Base-by-base conservation (phyloP, 2,888 invertebrate genomes). In the Lasius platythorax region DNA sequence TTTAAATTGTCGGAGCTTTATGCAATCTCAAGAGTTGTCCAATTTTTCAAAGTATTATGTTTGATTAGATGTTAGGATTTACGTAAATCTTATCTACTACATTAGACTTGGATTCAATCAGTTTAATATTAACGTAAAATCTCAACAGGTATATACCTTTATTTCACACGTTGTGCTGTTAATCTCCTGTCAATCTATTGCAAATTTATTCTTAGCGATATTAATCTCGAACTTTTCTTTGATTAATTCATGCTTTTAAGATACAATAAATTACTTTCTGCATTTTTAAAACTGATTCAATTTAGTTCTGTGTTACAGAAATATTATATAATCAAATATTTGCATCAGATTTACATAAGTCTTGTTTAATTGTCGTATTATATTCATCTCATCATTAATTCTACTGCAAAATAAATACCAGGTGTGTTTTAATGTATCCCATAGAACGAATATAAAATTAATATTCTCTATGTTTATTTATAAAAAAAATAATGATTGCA, bases 31-130 rank as follows among this genome's bases (percentile, higher is more conserved):
- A 50, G 6, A 79, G 30, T 46, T 43, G 43, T 66, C 8, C 15
- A 79, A 43, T 68, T 68, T 67, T 78, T 78, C 3, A 15, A 70
- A 18, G 8, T 33, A 58, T 70, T 58, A 70, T 30, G 15, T 58
- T 79, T 58, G 58, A 61, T 61, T 43, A 4, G 18, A 58, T 43
- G n/a, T 61, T 70, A 58, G 58, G 43, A 43, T 33, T 79, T 58
- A 61, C 12, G 12, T 79, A 30, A 79, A 33, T 70, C 43, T 68
- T 11, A 12, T 56, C 5, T 46, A 70, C 33, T 68, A 5, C 5
- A 23, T 33, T 3, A 33, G 43, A 30, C 8, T 70, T 6, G 30
- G 3, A 70, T 46, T 70, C 23, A 56, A 43, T 78, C 40, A n/a
- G 18, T 33, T 46, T 23, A 61, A 37, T 72, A 12, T 6, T 18